A percentile compares a stretch with the other conserved stretches of the same genome.
These are phyloP conservation scores for Cuculus canorus DNA, from an alignment of 2,797 vertebrate genomes.

Conservation along the genomic window DNA sequence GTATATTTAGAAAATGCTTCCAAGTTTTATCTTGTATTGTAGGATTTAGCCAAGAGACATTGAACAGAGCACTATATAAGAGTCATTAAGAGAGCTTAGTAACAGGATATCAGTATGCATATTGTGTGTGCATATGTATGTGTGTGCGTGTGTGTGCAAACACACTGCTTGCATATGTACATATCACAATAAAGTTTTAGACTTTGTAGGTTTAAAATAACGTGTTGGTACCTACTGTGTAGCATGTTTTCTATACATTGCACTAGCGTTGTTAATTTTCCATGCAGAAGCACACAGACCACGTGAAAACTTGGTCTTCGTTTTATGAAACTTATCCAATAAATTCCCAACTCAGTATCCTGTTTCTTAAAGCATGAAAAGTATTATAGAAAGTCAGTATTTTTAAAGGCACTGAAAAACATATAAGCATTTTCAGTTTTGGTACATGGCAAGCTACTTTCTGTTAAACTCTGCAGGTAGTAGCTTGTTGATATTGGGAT, in stretches of 20 bases:
- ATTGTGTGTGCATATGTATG: not conserved
- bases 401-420: not conserved
- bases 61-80: not conserved
- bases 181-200: not conserved
- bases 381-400: not conserved
- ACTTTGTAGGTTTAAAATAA: not conserved
- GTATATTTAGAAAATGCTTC: slow-evolving; percentile 68
- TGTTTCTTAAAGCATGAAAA: not conserved
- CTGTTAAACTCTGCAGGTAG: not conserved
- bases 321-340: not conserved
- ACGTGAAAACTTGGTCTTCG: not conserved
- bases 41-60: slow-evolving; percentile 45
- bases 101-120: not conserved
- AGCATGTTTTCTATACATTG: not conserved
- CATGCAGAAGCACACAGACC: not conserved
- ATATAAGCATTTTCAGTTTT: not conserved
- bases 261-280: not conserved
- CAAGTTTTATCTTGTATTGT: slow-evolving; percentile 50
- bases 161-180: not conserved
- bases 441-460: not conserved
- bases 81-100: slow-evolving; percentile 8
- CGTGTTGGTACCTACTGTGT: accelerated
- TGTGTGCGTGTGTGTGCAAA: not conserved
- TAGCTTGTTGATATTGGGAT: not conserved
- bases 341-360: not conserved